Percentiles rank a stretch among this genome's conserved stretches.
phyloP scores from a whole-genome alignment of 2,113 vertebrate species.

The Oryzias woworae region DNA sequence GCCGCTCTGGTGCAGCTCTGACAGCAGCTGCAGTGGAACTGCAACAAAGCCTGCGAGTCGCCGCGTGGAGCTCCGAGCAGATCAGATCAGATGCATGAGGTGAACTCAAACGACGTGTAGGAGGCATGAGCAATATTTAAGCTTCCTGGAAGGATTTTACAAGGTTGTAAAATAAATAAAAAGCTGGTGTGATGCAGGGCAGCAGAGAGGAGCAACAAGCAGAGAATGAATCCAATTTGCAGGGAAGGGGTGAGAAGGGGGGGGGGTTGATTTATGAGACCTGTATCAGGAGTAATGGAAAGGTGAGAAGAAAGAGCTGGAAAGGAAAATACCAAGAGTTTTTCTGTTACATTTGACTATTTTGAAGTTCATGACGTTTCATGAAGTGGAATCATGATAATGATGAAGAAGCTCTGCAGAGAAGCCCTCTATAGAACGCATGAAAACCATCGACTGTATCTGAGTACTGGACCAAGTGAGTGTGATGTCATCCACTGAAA shows the following conservation, averaged over 20 bases:
- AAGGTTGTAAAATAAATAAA: background rate
- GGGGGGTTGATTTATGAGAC: slow-evolving; percentile 56
- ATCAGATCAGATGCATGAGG: too few species aligned
- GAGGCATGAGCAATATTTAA: background rate
- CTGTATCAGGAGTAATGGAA: slow-evolving; percentile 55
- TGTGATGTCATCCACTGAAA: too few species aligned
- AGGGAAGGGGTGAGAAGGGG: slow-evolving; percentile 7
- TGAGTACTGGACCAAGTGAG: too few species aligned
- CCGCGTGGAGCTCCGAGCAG: background rate
- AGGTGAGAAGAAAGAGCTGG: slow-evolving; percentile 47
- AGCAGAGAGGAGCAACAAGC: slow-evolving; percentile 35
- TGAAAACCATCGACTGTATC: too few species aligned
- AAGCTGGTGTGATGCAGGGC: background rate
- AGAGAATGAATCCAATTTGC: slow-evolving; percentile 39
- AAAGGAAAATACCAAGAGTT: too few species aligned
- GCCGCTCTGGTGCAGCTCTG: slow-evolving; percentile 31
- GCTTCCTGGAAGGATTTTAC: background rate
- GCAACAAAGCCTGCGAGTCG: slow-evolving; percentile 11
- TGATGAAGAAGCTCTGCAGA: too few species aligned
- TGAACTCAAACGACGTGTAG: too few species aligned
- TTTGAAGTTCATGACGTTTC: too few species aligned
- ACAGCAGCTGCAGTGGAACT: slow-evolving; percentile 9
- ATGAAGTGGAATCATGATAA: too few species aligned
- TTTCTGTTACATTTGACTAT: too few species aligned
- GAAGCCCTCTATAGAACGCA: too few species aligned